These are phyloP conservation scores for Grapholita molesta DNA, from an alignment of 1,140 invertebrate species.

Conservation along the genomic window DNA sequence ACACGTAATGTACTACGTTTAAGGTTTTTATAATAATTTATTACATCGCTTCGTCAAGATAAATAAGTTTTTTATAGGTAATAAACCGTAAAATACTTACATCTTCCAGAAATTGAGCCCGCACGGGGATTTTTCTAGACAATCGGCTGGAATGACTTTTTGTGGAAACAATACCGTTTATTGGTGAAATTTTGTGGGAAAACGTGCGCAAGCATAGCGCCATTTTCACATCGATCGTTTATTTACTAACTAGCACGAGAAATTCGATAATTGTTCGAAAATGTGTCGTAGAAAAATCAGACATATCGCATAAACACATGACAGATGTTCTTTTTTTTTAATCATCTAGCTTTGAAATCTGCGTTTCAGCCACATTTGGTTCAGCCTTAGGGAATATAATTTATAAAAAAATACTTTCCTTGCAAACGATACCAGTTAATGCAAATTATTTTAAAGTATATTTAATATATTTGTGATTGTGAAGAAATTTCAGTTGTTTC, in stretches of 20 bases:
- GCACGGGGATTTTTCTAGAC: constrained; percentile 62
- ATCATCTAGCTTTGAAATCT: neutral
- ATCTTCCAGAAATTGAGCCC: constrained; percentile 72
- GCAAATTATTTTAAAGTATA: no score
- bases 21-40: no score
- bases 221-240: constrained; percentile 56
- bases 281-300: constrained; percentile 41
- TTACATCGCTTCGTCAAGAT: constrained; percentile 3
- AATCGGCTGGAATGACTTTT: constrained; percentile 69
- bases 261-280: constrained; percentile 40
- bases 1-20: neutral
- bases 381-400: no score
- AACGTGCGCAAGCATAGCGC: constrained; percentile 69
- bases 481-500: neutral
- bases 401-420: no score
- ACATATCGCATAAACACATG: constrained; percentile 25
- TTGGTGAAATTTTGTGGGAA: constrained; percentile 67
- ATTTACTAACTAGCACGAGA: constrained; percentile 31
- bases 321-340: constrained; percentile 19
- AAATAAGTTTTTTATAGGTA: constrained; percentile 28
- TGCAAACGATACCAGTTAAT: no score
- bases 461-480: neutral
- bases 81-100: constrained; percentile 47
- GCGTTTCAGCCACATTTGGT: neutral
- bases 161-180: constrained; percentile 71